Conservation (phyloP, 1,140 invertebrate genomes). For the Charaxes varanes region DNA sequence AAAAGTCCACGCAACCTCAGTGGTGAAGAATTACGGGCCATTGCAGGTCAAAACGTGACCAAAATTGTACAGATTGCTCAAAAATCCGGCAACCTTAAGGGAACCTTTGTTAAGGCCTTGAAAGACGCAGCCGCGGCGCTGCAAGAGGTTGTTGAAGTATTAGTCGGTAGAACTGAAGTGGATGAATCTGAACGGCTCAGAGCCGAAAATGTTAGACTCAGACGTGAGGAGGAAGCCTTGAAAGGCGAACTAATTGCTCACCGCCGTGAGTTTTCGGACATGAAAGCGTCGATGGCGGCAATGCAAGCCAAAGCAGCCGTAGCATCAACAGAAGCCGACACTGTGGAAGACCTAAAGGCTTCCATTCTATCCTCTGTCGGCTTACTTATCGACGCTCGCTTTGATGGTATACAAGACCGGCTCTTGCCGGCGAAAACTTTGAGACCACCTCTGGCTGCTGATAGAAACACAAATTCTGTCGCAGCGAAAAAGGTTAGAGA, state of each 20-base stretch:
- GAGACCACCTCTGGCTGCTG: constrained; percentile 14
- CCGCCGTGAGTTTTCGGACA: constrained; percentile 1
- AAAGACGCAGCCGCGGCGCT: neutral
- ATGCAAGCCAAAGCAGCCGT: neutral
- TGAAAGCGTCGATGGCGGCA: neutral
- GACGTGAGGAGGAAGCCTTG: constrained; percentile 1
- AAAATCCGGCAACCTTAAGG: constrained; percentile 3
- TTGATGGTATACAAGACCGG: constrained; percentile 3
- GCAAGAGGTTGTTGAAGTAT: neutral
- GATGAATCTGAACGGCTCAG: constrained; percentile 3
- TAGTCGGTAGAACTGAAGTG: neutral
- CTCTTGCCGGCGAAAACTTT: constrained; percentile 2
- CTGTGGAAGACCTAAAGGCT: neutral
- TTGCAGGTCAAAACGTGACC: neutral
- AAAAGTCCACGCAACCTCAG: neutral
- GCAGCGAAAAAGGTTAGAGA: neutral
- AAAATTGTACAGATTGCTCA: neutral
- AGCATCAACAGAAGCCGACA: neutral
- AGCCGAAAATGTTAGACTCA: constrained; percentile 2
- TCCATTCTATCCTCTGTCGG: constrained; percentile 1
- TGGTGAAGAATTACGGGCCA: constrained; percentile 4
- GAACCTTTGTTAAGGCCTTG: neutral
- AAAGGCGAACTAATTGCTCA: constrained; percentile 3
- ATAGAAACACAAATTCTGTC: too few relatives aligned
- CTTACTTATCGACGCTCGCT: neutral